Evolutionary conservation across 2,113 vertebrate species (phyloP).

Genomic region (Uria lomvia): DNA sequence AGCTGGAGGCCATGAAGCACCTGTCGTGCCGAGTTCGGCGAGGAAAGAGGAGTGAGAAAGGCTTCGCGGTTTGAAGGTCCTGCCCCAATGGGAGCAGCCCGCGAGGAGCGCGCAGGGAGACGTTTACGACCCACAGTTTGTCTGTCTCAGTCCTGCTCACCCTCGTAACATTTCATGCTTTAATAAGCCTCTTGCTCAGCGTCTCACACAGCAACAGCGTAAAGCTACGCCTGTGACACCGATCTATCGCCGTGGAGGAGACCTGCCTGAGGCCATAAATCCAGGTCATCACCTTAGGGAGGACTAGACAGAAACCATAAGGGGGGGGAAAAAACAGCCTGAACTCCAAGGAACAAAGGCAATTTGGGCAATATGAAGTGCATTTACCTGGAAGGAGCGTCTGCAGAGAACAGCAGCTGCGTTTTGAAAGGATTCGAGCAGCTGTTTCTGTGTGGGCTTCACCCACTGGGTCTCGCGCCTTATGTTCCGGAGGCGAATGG

Average conservation of each 20-base stretch:
- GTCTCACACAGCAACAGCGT: background rate
- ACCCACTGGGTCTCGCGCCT: background rate
- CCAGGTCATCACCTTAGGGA: background rate
- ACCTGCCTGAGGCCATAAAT: background rate
- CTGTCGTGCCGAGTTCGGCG: background rate
- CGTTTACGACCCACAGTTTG: background rate
- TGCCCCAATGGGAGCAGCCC: background rate
- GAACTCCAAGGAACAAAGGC: background rate
- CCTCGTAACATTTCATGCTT: background rate
- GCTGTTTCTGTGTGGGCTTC: background rate
- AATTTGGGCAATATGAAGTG: no score
- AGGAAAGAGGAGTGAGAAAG: background rate
- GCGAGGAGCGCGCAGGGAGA: background rate
- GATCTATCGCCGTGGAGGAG: background rate
- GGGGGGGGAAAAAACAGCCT: background rate
- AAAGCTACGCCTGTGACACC: background rate
- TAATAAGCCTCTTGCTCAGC: background rate
- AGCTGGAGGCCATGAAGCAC: background rate
- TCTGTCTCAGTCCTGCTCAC: background rate
- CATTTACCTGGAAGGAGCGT: background rate
- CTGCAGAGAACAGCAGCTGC: background rate
- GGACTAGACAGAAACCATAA: background rate
- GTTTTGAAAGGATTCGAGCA: background rate
- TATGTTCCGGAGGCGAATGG: background rate
- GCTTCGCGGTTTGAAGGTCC: background rate